These are phyloP conservation scores for Cyanoramphus novaezelandiae DNA, from an alignment of 2,113 vertebrate species.

Conservation along the genomic window DNA sequence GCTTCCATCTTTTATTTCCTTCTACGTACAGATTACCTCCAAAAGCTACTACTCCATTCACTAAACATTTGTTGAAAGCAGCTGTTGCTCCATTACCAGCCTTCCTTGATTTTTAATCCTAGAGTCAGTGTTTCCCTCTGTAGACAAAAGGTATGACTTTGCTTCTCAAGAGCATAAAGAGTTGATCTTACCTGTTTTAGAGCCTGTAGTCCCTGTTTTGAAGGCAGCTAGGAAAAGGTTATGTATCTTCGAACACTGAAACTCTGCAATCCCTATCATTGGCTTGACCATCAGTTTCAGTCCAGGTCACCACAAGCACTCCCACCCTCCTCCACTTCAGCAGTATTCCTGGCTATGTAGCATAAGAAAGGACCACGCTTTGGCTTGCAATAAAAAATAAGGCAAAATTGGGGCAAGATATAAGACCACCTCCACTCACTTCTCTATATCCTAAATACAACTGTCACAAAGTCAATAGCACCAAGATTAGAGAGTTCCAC, in stretches of 20 bases:
- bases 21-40: background rate
- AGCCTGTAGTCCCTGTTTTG: background rate
- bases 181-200: background rate
- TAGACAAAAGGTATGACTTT: background rate
- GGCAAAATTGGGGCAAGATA: background rate
- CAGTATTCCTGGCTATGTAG: background rate
- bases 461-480: background rate
- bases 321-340: background rate
- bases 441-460: background rate
- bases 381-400: background rate
- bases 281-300: background rate
- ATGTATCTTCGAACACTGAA: background rate
- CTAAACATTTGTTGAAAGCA: background rate
- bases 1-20: background rate
- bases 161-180: background rate
- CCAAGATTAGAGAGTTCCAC: background rate
- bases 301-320: background rate
- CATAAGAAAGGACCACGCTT: background rate
- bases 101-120: slow-evolving; percentile 1
- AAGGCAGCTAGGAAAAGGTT: background rate
- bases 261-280: background rate
- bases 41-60: background rate
- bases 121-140: background rate
- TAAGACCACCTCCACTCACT: background rate
- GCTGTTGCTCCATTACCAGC: background rate